A percentile compares a stretch with the other conserved stretches of the same genome.
These are phyloP conservation scores for Leptodirus hochenwartii DNA, from an alignment of 2,888 invertebrate genomes.

Conservation along the genomic window DNA sequence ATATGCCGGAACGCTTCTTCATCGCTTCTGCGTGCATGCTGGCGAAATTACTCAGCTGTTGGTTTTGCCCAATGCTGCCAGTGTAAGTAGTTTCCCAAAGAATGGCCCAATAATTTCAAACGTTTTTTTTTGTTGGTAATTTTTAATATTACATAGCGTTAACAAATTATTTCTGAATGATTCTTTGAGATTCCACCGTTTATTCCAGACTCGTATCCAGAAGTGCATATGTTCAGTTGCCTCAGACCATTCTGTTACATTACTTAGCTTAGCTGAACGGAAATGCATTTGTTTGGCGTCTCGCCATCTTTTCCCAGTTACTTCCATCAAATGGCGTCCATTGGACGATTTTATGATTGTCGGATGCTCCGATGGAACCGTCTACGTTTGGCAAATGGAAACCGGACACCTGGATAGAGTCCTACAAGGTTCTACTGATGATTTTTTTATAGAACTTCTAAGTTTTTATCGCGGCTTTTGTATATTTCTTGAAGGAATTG, in stretches of 20 bases:
- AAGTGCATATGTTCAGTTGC: constrained; percentile 94
- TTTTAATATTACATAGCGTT: too few relatives aligned
- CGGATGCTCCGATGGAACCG: constrained; percentile 92
- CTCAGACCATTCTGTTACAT: constrained; percentile 91
- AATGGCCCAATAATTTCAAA: too few relatives aligned
- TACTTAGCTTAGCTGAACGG: constrained; percentile 79
- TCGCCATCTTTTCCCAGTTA: constrained; percentile 89
- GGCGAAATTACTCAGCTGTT: constrained; percentile 90
- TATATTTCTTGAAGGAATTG: constrained; percentile 41
- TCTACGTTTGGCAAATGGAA: constrained; percentile 99
- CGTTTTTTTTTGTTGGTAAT: constrained; percentile 5
- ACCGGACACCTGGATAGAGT: constrained; percentile 95
- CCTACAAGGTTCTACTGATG: constrained; percentile 48
- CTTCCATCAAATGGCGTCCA: constrained; percentile 90
- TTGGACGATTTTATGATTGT: constrained; percentile 96
- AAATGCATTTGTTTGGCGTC: constrained; percentile 87
- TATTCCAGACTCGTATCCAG: constrained; percentile 65
- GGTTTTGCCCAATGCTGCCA: constrained; percentile 84
- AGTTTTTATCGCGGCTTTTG: constrained; percentile 1
- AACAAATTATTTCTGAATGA: too few relatives aligned
- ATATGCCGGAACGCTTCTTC: constrained; percentile 71
- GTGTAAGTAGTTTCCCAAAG: constrained; percentile 40
- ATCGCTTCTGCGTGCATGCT: constrained; percentile 94
- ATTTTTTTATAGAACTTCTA: constrained; percentile 1
- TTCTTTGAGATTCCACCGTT: too few relatives aligned